Base-by-base conservation (phyloP, 2,888 invertebrate species). In the Horisme vitalbata region DNA sequence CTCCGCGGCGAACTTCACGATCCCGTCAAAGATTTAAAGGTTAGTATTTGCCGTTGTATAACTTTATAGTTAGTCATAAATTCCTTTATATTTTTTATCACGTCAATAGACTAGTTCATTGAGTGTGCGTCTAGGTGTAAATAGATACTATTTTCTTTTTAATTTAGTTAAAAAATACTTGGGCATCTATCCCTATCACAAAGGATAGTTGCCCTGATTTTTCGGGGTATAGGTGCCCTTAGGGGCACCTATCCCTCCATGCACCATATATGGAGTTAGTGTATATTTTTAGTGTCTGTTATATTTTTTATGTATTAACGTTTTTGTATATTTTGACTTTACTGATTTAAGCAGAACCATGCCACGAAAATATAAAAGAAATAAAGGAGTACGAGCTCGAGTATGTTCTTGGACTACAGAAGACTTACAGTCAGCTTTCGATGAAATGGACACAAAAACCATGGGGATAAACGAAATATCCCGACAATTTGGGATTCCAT, bases 401-500 rank as follows among this genome's bases (percentile, higher is more conserved):
- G 45, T 54, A 57, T 30, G 27, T 46, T 57, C 52, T 49, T 59
- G 61, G 57, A 58, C 56, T 43, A 44, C 41, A 58, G 55, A 62
- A 41, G 18, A 52, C 4, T 30, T 63, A 34, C 43, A 52, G 39
- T 43, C 46, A 50, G 56, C 59, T 52, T 60, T 62, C 34, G 35
- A 57, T 7, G 61, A 63, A 65, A 52, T 60, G 26, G 52, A 61
- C 26, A 57, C 43, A 57, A 55, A 58, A 39, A 44, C 7, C 15
- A 45, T 59, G 46, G 56, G 54, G 35, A 54, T 60, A 28, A 61
- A 61, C 26, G 59, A 57, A 59, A 59, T 60, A 60, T 62, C 55
- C 51, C 43, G 59, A 49, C 50, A 48, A 27, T 59, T 57, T 60
- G 57, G 55, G 34, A 61, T 63, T 58, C 55, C 55, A 49, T 55